These are phyloP conservation scores for Clanis bilineata DNA, from an alignment of 2,888 invertebrate genomes.

Conservation along the genomic window DNA sequence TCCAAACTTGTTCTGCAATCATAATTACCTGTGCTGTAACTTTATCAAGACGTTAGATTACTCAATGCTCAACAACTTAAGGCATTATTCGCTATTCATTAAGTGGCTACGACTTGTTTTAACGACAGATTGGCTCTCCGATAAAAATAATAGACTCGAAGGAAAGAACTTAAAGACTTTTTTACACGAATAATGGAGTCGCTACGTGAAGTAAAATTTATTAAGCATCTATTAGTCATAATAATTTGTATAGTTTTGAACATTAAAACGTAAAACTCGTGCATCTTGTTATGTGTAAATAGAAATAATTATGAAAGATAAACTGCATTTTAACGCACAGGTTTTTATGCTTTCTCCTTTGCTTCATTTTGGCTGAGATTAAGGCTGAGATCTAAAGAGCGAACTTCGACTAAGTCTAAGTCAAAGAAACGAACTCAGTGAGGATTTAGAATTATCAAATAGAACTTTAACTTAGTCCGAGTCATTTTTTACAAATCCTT, in stretches of 20 bases:
- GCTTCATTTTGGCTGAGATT: too few species aligned
- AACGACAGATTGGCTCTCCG: not conserved
- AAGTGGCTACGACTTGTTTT: not conserved
- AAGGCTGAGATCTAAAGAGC: too few species aligned
- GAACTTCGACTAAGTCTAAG: too few species aligned
- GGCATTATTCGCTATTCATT: not conserved
- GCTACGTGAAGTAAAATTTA: not conserved
- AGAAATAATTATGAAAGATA: not conserved
- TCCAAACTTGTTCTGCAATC: constrained; percentile 14
- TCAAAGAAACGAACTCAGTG: too few species aligned
- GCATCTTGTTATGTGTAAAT: not conserved
- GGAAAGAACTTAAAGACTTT: not conserved
- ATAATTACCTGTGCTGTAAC: not conserved
- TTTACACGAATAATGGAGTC: not conserved
- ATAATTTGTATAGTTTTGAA: not conserved
- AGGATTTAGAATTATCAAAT: too few species aligned
- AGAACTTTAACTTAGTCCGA: too few species aligned
- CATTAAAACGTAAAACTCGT: not conserved
- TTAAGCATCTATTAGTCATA: not conserved
- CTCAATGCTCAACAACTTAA: not conserved
- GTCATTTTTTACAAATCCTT: too few species aligned
- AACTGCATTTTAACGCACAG: not conserved
- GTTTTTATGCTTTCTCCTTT: not conserved
- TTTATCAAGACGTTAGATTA: not conserved
- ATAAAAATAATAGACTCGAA: not conserved